These are phyloP conservation scores for Zosterops japonicus DNA, from an alignment of 2,113 vertebrate species.

Conservation along the genomic window DNA sequence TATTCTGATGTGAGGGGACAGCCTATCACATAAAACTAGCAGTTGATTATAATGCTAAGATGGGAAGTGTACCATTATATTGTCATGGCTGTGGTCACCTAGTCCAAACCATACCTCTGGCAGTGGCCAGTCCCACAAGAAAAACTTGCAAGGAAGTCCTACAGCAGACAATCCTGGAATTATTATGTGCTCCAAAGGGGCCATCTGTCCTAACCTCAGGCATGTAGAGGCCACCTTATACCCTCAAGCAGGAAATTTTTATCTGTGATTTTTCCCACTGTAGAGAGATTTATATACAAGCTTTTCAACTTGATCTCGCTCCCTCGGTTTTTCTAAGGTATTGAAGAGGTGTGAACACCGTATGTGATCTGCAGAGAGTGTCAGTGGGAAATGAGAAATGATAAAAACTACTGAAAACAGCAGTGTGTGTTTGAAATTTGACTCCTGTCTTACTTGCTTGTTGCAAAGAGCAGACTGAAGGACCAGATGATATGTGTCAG, in stretches of 20 bases:
- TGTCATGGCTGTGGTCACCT: background rate
- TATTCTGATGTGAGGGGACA: background rate
- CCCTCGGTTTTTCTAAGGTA: background rate
- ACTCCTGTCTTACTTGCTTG: background rate
- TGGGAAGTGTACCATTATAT: background rate
- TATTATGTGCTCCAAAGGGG: background rate
- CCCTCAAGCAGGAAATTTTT: background rate
- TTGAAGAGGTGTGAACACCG: background rate
- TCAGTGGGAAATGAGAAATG: slow-evolving; percentile 5
- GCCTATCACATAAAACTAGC: background rate
- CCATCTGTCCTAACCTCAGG: background rate
- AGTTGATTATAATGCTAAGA: background rate
- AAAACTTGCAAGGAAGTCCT: background rate
- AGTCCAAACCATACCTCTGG: background rate
- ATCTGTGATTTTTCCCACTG: background rate
- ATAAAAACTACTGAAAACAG: background rate
- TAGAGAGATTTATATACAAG: background rate
- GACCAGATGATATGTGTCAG: background rate
- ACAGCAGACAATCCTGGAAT: background rate
- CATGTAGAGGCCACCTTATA: background rate
- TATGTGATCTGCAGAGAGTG: background rate
- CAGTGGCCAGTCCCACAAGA: background rate
- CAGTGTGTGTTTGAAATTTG: background rate
- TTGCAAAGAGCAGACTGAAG: background rate
- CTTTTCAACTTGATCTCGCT: background rate